Conservation (phyloP, 1,140 invertebrate genomes). For the Orius insidiosus region DNA sequence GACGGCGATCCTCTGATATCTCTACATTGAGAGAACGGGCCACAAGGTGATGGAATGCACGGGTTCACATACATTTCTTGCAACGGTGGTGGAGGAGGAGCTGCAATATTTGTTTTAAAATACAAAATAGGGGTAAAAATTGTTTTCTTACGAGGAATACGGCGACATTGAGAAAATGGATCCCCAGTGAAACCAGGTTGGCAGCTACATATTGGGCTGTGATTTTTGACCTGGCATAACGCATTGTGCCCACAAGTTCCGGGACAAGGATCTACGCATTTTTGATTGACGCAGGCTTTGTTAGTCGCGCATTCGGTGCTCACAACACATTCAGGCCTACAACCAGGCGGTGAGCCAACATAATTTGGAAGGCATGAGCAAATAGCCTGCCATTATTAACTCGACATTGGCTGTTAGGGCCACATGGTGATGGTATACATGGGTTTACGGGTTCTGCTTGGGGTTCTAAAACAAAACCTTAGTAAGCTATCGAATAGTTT, state of each 20-base stretch:
- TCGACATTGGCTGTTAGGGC: slow-evolving; percentile 38
- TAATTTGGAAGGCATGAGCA: slow-evolving; percentile 31
- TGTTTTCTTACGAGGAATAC: slow-evolving; percentile 20
- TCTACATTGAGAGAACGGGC: slow-evolving; percentile 28
- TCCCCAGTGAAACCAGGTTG: slow-evolving; percentile 34
- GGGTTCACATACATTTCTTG: slow-evolving; percentile 23
- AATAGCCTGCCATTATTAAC: slow-evolving; percentile 29
- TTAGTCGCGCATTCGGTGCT: slow-evolving; percentile 30
- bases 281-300: slow-evolving; percentile 31
- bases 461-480: not conserved
- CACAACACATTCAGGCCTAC: slow-evolving; percentile 31
- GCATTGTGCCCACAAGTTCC: slow-evolving; percentile 35
- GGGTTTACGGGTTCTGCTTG: slow-evolving; percentile 28
- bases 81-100: slow-evolving; percentile 15
- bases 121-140: not conserved
- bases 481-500: slow-evolving; percentile 11
- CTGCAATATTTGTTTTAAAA: slow-evolving; percentile 19
- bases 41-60: slow-evolving; percentile 27
- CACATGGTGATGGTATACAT: slow-evolving; percentile 50
- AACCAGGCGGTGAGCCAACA: slow-evolving; percentile 29
- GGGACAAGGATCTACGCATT: slow-evolving; percentile 33
- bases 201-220: slow-evolving; percentile 33
- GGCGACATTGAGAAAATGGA: slow-evolving; percentile 25
- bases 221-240: slow-evolving; percentile 34
- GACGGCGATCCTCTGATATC: slow-evolving; percentile 23